phyloP scores from a whole-genome alignment of 2,888 invertebrate species.

The Nephrotoma appendiculata region DNA sequence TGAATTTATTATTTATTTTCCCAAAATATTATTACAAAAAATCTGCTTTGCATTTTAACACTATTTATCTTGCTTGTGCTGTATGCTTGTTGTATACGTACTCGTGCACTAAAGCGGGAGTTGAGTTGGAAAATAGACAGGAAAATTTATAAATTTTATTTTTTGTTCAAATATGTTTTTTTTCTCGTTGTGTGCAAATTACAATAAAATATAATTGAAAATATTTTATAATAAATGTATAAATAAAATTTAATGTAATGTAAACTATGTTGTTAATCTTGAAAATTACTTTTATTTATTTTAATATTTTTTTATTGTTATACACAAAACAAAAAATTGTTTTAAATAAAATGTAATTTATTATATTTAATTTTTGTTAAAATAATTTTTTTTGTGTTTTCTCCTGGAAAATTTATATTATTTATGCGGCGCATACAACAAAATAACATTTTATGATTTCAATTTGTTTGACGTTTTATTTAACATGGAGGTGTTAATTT shows the following conservation, averaged over 20 bases:
- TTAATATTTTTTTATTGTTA: not conserved
- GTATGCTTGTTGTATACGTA: not conserved
- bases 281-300: not conserved
- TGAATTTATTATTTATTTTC: not conserved
- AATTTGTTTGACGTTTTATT: not conserved
- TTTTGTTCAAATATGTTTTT: not conserved
- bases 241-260: not conserved
- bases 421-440: not conserved
- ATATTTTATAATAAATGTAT: not conserved
- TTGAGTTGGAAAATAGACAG: not conserved
- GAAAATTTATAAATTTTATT: not conserved
- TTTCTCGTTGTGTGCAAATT: not conserved
- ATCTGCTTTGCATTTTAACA: not conserved
- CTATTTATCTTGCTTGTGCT: not conserved
- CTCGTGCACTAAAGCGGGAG: not conserved
- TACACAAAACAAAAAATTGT: not conserved
- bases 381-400: not conserved
- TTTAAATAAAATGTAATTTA: not conserved
- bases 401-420: not conserved
- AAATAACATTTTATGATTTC: not conserved
- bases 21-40: not conserved
- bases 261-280: not conserved
- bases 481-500: not conserved
- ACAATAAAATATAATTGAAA: not conserved
- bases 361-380: not conserved